Conservation (phyloP, 2,113 vertebrate species). For the Thamnophis sirtalis region DNA sequence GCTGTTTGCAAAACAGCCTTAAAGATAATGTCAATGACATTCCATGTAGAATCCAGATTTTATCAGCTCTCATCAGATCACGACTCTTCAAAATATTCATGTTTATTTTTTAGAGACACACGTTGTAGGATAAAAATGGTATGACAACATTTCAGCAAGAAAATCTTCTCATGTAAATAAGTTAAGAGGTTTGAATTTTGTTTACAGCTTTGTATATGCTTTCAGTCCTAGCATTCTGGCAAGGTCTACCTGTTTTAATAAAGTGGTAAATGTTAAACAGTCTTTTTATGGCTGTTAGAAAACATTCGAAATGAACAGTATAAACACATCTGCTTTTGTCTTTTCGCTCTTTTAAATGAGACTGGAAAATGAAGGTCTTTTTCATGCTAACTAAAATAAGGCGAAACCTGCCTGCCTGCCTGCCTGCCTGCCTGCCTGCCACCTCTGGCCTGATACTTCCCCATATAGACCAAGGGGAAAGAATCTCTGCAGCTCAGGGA, state of each 20-base stretch:
- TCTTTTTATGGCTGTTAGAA: not conserved
- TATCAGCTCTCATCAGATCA: not conserved
- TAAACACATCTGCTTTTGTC: not conserved
- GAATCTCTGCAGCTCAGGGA: not conserved
- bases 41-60: conserved; percentile 1
- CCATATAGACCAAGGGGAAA: not conserved
- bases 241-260: not conserved
- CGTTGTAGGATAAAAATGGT: not conserved
- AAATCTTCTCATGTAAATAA: not conserved
- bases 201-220: not conserved
- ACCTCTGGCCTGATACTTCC: not conserved
- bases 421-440: not conserved
- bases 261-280: not conserved
- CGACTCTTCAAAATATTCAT: not conserved
- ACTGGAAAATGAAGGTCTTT: not conserved
- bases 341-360: not conserved
- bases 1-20: not conserved
- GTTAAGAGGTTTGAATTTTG: not conserved
- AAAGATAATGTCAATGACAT: not conserved
- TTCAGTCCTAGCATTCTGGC: not conserved
- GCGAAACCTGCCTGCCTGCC: not conserved
- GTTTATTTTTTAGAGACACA: not conserved
- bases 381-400: not conserved
- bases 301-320: not conserved
- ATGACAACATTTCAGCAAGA: not conserved